Evolutionary conservation across 1,140 invertebrate species (phyloP).

Genomic region (Heliothis virescens): DNA sequence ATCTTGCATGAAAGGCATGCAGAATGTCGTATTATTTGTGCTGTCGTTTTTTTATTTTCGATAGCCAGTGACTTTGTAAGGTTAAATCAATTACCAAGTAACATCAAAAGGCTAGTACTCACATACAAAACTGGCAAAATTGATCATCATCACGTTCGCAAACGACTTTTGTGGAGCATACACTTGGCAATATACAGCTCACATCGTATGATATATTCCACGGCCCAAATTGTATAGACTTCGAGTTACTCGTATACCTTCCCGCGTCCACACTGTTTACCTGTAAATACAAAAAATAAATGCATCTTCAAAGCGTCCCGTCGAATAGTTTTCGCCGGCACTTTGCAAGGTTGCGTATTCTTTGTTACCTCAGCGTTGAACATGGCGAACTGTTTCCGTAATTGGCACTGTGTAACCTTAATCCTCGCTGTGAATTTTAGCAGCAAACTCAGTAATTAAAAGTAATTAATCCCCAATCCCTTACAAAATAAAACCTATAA

Average conservation of each 20-base stretch:
- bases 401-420: neutral
- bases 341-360: neutral
- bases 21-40: too few relatives aligned
- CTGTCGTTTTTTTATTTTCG: too few relatives aligned
- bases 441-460: neutral
- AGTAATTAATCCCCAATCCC: neutral
- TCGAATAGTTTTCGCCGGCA: neutral
- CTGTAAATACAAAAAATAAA: constrained; percentile 59
- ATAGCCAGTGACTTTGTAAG: too few relatives aligned
- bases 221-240: constrained; percentile 80
- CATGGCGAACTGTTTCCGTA: constrained; percentile 36
- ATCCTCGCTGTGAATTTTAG: neutral
- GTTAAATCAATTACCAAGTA: neutral
- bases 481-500: neutral
- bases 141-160: constrained; percentile 80
- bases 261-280: constrained; percentile 70
- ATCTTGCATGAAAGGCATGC: too few relatives aligned
- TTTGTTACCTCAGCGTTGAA: constrained; percentile 48
- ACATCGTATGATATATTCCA: constrained; percentile 82
- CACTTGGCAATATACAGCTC: constrained; percentile 80
- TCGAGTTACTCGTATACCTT: constrained; percentile 69
- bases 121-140: constrained; percentile 82
- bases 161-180: constrained; percentile 82
- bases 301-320: neutral
- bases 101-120: constrained; percentile 57